A percentile compares a stretch with the other conserved stretches of the same genome.
Evolutionary conservation across 2,888 invertebrate genomes (phyloP).

Genomic region (Galerucella pusilla): DNA sequence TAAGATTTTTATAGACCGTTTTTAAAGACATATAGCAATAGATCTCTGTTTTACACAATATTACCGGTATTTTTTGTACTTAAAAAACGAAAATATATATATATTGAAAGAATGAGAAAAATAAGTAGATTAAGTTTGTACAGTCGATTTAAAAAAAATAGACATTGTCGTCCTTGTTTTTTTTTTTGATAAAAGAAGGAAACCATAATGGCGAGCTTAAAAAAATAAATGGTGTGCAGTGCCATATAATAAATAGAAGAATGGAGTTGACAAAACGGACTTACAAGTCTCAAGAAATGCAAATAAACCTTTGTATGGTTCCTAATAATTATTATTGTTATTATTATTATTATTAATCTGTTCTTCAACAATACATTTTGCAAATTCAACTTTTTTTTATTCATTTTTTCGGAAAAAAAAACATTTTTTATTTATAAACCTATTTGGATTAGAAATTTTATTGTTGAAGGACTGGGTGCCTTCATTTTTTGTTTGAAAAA

Average conservation of each 20-base stretch:
- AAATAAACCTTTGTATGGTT: constrained; percentile 64
- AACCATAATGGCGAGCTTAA: constrained; percentile 58
- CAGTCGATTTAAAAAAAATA: constrained; percentile 53
- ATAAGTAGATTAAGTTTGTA: constrained; percentile 56
- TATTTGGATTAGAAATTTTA: constrained; percentile 49
- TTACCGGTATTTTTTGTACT: constrained; percentile 60
- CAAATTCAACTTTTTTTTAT: too few relatives aligned
- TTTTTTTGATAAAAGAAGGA: constrained; percentile 49
- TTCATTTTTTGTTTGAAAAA: constrained; percentile 54
- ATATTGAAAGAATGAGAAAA: constrained; percentile 38
- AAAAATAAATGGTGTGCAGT: constrained; percentile 57
- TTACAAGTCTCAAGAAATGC: constrained; percentile 62
- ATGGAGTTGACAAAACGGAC: constrained; percentile 44
- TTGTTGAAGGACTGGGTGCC: constrained; percentile 68
- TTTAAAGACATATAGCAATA: constrained; percentile 45
- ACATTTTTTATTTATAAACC: too few relatives aligned
- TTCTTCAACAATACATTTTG: constrained; percentile 62
- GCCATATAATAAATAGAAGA: constrained; percentile 54
- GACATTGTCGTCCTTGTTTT: constrained; percentile 42
- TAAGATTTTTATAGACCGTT: constrained; percentile 42
- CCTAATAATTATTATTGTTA: constrained; percentile 59
- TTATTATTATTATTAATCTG: constrained; percentile 50
- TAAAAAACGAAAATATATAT: constrained; percentile 52
- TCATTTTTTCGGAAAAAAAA: too few relatives aligned
- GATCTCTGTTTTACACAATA: constrained; percentile 55